Evolutionary conservation across 2,888 invertebrate species (phyloP).

Genomic region (Sesia apiformis): DNA sequence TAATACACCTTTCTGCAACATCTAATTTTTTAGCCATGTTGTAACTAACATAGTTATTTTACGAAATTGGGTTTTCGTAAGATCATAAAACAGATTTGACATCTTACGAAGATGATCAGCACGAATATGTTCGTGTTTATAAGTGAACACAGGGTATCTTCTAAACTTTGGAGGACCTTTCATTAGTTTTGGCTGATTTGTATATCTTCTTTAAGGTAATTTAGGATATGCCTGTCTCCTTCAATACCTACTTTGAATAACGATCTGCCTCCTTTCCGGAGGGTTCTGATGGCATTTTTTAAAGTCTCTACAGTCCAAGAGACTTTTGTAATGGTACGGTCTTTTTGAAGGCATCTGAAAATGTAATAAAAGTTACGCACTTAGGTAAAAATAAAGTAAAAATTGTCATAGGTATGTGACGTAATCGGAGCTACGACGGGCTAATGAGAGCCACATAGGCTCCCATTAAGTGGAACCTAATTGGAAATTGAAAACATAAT

Average conservation of each 20-base stretch:
- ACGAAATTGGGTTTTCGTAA: slow-evolving; percentile 14
- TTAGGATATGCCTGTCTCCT: slow-evolving; percentile 7
- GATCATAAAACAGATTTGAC: slow-evolving; percentile 16
- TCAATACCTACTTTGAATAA: slow-evolving; percentile 9
- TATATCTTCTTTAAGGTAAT: slow-evolving; percentile 7
- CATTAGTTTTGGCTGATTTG: slow-evolving; percentile 11
- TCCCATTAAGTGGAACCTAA: slow-evolving; percentile 8
- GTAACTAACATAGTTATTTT: slow-evolving; percentile 11
- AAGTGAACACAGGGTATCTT: slow-evolving; percentile 13
- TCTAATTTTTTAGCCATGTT: slow-evolving; percentile 12
- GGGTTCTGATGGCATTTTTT: slow-evolving; percentile 9
- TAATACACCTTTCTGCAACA: slow-evolving; percentile 8
- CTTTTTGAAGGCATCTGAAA: slow-evolving; percentile 9
- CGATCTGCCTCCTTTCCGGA: slow-evolving; percentile 7
- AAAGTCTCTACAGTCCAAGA: slow-evolving; percentile 9
- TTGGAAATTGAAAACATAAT: slow-evolving; percentile 6
- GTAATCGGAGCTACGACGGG: slow-evolving; percentile 7
- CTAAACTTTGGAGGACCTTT: slow-evolving; percentile 12
- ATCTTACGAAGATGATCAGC: slow-evolving; percentile 12
- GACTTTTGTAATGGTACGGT: slow-evolving; percentile 8
- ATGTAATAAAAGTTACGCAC: slow-evolving; percentile 3
- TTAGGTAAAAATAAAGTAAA: neutral
- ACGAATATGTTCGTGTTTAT: slow-evolving; percentile 13
- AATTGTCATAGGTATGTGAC: neutral
- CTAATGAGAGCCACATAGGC: slow-evolving; percentile 9